Evolutionary conservation across 1,140 invertebrate species (phyloP).

Genomic region (Gonatopus flavifemur): DNA sequence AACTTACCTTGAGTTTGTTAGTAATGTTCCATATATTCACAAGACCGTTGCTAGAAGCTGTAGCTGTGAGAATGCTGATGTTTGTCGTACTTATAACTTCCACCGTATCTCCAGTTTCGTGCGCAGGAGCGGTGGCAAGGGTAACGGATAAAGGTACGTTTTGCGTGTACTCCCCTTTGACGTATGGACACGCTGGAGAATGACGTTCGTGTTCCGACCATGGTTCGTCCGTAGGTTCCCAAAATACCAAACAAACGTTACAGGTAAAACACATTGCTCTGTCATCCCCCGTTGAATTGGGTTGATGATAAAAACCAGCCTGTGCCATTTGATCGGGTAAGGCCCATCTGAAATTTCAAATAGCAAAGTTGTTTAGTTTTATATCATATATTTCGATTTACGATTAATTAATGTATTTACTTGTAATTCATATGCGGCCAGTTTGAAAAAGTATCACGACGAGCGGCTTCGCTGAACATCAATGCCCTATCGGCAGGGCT

Average conservation of each 20-base stretch:
- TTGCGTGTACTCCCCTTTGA: constrained; percentile 91
- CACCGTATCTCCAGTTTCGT: constrained; percentile 62
- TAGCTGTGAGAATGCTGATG: constrained; percentile 62
- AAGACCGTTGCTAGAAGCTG: constrained; percentile 62
- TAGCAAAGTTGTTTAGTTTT: not conserved
- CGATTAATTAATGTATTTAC: constrained; percentile 54
- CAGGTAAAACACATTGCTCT: constrained; percentile 94
- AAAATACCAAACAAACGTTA: constrained; percentile 89
- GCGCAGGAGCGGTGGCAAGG: constrained; percentile 83
- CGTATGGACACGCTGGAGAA: constrained; percentile 89
- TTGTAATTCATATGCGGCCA: constrained; percentile 98
- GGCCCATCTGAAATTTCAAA: constrained; percentile 84
- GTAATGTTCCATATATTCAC: constrained; percentile 75
- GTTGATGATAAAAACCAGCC: constrained; percentile 93
- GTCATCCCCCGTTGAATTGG: constrained; percentile 85
- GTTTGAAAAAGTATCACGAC: constrained; percentile 85
- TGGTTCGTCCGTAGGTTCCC: constrained; percentile 95
- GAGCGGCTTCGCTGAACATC: constrained; percentile 90
- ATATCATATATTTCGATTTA: constrained; percentile 4
- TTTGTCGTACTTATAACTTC: constrained; percentile 75
- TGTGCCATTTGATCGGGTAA: constrained; percentile 93
- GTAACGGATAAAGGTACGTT: constrained; percentile 91
- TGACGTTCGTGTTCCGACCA: constrained; percentile 95
- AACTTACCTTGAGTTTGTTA: constrained; percentile 63
- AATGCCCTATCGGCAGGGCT: constrained; percentile 65